Evolutionary conservation across 2,113 vertebrate genomes (phyloP).

Genomic region (Anguilla rostrata): DNA sequence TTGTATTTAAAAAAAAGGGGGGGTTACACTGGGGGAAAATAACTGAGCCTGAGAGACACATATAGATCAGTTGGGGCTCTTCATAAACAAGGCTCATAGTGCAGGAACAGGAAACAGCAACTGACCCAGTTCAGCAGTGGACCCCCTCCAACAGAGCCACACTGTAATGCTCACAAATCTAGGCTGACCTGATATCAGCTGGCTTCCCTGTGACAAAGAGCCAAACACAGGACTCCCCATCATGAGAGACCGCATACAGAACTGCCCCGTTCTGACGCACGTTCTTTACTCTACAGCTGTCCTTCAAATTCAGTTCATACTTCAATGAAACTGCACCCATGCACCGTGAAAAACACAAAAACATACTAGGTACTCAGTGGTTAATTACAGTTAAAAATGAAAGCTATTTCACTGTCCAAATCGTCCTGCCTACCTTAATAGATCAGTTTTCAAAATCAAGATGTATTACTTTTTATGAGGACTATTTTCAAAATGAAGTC

Average conservation of each 20-base stretch:
- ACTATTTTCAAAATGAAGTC: background rate
- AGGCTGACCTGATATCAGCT: background rate
- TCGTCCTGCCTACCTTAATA: background rate
- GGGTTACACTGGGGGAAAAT: slow-evolving; percentile 14
- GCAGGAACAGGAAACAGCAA: background rate
- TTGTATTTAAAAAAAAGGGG: slow-evolving; percentile 29
- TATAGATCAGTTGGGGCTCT: background rate
- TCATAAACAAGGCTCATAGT: background rate
- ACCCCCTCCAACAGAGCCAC: background rate
- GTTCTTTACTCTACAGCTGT: background rate
- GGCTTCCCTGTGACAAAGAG: background rate
- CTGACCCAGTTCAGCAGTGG: background rate
- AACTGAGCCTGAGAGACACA: background rate
- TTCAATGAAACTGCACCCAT: background rate
- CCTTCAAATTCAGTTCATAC: background rate
- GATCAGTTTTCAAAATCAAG: background rate
- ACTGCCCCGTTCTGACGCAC: background rate
- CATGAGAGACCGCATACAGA: background rate
- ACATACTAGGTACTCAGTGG: background rate
- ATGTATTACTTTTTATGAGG: background rate
- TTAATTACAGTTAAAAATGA: background rate
- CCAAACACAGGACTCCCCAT: background rate
- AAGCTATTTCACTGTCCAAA: background rate
- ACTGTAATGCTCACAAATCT: background rate
- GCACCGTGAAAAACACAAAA: background rate